phyloP scores from a whole-genome alignment of 2,888 invertebrate genomes.

The Drosophila diplacantha region DNA sequence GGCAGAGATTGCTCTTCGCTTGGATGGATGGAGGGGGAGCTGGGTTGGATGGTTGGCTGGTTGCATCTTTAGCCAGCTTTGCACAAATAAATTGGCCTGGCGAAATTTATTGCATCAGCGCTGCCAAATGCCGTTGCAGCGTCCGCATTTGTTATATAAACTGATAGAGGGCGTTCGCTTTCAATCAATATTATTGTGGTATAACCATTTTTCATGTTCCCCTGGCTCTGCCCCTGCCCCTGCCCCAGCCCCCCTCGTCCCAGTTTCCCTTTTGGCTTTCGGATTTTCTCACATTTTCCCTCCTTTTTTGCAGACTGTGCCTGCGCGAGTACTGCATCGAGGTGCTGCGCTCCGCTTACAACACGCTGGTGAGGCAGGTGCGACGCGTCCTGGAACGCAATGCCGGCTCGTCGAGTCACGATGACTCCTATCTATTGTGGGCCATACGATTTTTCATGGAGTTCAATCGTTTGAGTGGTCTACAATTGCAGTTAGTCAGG shows the following conservation, averaged over 20 bases:
- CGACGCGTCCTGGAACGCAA: constrained; percentile 85
- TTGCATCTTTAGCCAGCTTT: constrained; percentile 51
- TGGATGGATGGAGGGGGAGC: constrained; percentile 6
- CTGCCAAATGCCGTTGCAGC: constrained; percentile 60
- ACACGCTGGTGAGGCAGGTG: constrained; percentile 92
- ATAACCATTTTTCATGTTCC: constrained; percentile 65
- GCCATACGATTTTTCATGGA: constrained; percentile 97
- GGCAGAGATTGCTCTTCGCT: constrained; percentile 48
- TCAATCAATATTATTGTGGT: constrained; percentile 71
- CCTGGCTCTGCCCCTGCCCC: constrained; percentile 1
- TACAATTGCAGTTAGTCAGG: constrained; percentile 93
- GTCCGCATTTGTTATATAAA: constrained; percentile 52
- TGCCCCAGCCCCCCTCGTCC: not conserved
- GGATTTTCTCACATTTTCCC: constrained; percentile 18
- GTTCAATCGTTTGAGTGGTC: constrained; percentile 93
- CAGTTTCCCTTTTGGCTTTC: constrained; percentile 15
- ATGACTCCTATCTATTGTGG: constrained; percentile 97
- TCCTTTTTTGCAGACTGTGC: constrained; percentile 82
- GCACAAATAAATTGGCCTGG: constrained; percentile 66
- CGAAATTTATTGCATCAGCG: constrained; percentile 66
- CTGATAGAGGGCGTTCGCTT: constrained; percentile 45
- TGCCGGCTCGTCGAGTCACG: constrained; percentile 86
- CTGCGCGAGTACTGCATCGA: constrained; percentile 96
- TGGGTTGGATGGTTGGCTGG: constrained; percentile 25
- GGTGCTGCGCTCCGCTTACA: constrained; percentile 94